A percentile compares a stretch with the other conserved stretches of the same genome.
Conservation (phyloP, 1,140 invertebrate genomes). For the Eubasilissa regina region DNA sequence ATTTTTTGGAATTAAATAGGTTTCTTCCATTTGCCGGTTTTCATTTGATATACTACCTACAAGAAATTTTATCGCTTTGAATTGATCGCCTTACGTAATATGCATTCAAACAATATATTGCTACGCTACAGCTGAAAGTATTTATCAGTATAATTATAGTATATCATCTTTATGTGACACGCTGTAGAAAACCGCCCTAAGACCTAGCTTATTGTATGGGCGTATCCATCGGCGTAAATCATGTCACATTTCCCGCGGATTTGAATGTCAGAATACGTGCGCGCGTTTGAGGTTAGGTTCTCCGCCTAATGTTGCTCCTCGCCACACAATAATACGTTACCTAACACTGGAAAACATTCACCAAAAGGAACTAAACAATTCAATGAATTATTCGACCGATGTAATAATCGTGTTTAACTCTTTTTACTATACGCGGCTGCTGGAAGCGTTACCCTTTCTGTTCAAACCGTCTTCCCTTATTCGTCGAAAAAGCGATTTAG, state of each 20-base stretch:
- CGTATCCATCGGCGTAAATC: conserved; percentile 3
- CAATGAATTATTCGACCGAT: not conserved
- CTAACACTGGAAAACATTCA: not conserved
- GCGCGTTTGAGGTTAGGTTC: conserved; percentile 36
- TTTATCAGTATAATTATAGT: not conserved
- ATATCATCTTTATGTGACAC: not conserved
- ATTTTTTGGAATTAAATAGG: too few relatives aligned
- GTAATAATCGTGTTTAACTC: not conserved
- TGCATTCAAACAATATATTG: not conserved
- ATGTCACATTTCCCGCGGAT: conserved; percentile 41
- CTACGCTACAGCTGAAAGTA: not conserved
- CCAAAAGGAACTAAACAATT: not conserved
- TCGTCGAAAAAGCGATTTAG: conserved; percentile 39
- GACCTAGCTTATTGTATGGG: not conserved
- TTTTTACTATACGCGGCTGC: not conserved
- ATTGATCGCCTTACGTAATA: not conserved
- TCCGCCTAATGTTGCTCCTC: conserved; percentile 3
- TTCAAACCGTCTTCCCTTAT: conserved; percentile 29
- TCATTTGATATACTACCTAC: too few relatives aligned
- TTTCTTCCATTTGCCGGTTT: too few relatives aligned
- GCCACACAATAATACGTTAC: not conserved
- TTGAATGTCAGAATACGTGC: conserved; percentile 40
- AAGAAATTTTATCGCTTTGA: not conserved
- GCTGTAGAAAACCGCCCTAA: not conserved
- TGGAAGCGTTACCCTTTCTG: not conserved